Base-by-base conservation (phyloP, 2,888 invertebrate species). In the Tanypteryx hageni region DNA sequence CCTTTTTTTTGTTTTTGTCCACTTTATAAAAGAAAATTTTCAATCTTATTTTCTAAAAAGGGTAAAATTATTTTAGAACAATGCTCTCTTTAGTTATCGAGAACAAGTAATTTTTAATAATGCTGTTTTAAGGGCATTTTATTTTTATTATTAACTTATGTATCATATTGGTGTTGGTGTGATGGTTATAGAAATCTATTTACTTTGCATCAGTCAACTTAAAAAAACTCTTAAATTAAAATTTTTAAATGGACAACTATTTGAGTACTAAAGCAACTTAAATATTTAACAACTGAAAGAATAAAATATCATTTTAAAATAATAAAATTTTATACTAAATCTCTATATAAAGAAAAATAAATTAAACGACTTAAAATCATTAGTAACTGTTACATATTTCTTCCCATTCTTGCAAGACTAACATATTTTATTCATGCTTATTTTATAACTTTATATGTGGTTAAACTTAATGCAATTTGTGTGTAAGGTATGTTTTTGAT, bases 371-470 rank as follows among this genome's bases (percentile, higher is more conserved):
- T 76, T 44, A 76, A 76, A 76, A 22, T 44, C 44, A 44, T 44
- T 44, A 44, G 44, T 44, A 44, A 44, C 44, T 44, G 5, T 44
- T 3, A 44, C 44, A 44, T 44, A 44, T 44, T 44, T 44, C n/a
- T 76, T 76, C 27, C 27, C 27, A 27, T 76, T 76, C 22, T 10
- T 27, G 76, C 76, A 10, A 76, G 76, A 76, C 76, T 76, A 76
- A 76, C 18, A 27, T 76, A 76, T 44, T 44, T 44, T 44, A 76
- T 76, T 76, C 76, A 76, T 76, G 76, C 76, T 76, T 76, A 76
- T 76, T 76, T 27, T 8, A 27, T 14, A 13, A 27, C 44, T 27
- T 27, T 0, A 76, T 22, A 18, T 76, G 27, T 27, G 76, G 13
- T 10, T 13, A 27, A 27, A 27, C 22, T 22, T 27, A 76, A 76